phyloP scores from a whole-genome alignment of 2,888 invertebrate species.

The Euclidia mi region DNA sequence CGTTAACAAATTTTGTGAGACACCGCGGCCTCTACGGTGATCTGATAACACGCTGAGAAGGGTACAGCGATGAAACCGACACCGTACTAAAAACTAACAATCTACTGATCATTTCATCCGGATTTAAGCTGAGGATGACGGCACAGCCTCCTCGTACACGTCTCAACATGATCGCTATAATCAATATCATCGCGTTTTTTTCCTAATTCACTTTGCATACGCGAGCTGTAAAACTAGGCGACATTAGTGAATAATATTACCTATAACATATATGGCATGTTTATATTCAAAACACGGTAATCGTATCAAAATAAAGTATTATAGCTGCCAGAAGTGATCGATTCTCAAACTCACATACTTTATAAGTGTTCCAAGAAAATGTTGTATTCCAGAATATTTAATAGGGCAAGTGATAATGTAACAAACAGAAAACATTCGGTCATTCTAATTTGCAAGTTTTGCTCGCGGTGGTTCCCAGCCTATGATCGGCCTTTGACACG shows the following conservation, averaged over 20 bases:
- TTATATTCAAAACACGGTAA: conserved; percentile 71
- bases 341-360: conserved; percentile 49
- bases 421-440: conserved; percentile 59
- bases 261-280: conserved; percentile 65
- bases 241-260: conserved; percentile 75
- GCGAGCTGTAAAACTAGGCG: conserved; percentile 71
- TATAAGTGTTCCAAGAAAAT: conserved; percentile 33
- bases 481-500: conserved; percentile 80
- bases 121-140: conserved; percentile 78
- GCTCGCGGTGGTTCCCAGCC: conserved; percentile 73
- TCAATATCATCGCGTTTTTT: conserved; percentile 70
- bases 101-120: conserved; percentile 81
- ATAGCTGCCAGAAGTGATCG: conserved; percentile 58
- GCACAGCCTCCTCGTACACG: conserved; percentile 77
- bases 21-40: conserved; percentile 74
- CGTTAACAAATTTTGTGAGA: conserved; percentile 85
- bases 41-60: conserved; percentile 85
- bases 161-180: conserved; percentile 81
- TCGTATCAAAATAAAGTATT: conserved; percentile 65
- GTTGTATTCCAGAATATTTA: conserved; percentile 22
- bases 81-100: conserved; percentile 82
- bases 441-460: conserved; percentile 65
- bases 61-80: conserved; percentile 84
- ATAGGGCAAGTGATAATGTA: conserved; percentile 39
- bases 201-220: conserved; percentile 78